These are phyloP conservation scores for Martes martes DNA, from an alignment of 2,113 vertebrate genomes.

Conservation along the genomic window DNA sequence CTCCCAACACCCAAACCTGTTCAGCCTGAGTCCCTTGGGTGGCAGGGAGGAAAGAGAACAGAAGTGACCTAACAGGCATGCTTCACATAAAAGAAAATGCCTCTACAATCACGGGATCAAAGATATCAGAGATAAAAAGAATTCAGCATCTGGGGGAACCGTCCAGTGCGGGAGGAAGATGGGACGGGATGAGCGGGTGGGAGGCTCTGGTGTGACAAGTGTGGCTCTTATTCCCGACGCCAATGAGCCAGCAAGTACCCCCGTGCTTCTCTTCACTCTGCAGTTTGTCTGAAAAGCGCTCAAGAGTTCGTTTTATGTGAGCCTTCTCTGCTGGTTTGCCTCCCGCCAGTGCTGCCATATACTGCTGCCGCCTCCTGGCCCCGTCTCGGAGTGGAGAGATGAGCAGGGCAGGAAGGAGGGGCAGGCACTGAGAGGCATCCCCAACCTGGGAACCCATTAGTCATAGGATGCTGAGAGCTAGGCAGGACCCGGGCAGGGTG, in stretches of 20 bases:
- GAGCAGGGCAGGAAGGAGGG: conserved; percentile 59
- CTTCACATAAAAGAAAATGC: conserved; percentile 4
- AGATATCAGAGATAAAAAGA: background rate
- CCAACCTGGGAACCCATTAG: conserved; percentile 66
- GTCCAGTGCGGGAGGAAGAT: background rate
- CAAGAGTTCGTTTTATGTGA: background rate
- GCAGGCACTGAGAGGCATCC: conserved; percentile 70
- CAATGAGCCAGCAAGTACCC: background rate
- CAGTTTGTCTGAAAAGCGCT: background rate
- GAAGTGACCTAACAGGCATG: background rate
- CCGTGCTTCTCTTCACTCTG: background rate
- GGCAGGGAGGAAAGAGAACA: background rate
- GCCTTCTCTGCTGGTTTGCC: background rate
- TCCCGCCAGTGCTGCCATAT: background rate
- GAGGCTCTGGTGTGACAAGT: background rate
- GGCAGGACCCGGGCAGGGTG: conserved; percentile 44
- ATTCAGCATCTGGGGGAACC: background rate
- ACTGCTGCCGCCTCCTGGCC: background rate
- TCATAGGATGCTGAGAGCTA: conserved; percentile 66
- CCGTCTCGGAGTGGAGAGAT: background rate
- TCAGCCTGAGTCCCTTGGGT: conserved; percentile 5
- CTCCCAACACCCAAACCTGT: background rate
- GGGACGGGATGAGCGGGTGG: background rate
- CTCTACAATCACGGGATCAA: conserved; percentile 16
- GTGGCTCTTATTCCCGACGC: background rate